Evolutionary conservation across 2,888 invertebrate species (phyloP), one percentile per base, ranked within the genome.

Genomic region (Eupithecia tripunctaria): DNA sequence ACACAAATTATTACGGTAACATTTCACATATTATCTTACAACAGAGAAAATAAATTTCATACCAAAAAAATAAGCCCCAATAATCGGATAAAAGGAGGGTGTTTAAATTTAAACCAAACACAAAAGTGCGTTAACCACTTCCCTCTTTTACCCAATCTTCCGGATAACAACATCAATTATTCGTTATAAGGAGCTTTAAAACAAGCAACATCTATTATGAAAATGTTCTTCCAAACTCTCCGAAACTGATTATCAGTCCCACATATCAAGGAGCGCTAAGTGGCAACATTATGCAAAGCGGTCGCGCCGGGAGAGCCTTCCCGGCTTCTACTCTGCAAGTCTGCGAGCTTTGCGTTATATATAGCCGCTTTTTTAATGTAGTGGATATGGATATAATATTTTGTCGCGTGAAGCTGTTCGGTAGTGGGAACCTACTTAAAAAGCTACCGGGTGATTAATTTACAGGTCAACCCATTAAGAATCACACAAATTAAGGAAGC

Each of bases 271-370:
- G 60, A 81, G 80, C 83, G 82, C 79, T 88, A 86, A 89, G 87
- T 89, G 85, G 85, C 83, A 83, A 85, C 83, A 88, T 89, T 89
- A 88, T 89, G 88, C 88, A 88, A 88, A 89, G 85, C 73, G 71
- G 68, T 71, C 62, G 71, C 70, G 71, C 73, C 43, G 3, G 7
- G 60, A 60, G 29, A 29, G 29, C 60, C 29, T 36, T 36, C 32
- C 27, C 32, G 21, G 63, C 32, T 63, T 32, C 32, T 36, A 56
- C 56, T 8, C 56, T 56, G 56, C 56, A 56, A 56, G 21, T 25
- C 25, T 25, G 56, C 25, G 25, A 56, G 56, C 56, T 56, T 56
- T 25, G 10, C 25, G 21, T 25, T 56, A 56, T 14, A 14, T 56
- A 21, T 56, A 56, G 25, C 56, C 56, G 12, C 5, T 56, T 56